phyloP scores from a whole-genome alignment of 2,888 invertebrate species.

The Apamea monoglypha region DNA sequence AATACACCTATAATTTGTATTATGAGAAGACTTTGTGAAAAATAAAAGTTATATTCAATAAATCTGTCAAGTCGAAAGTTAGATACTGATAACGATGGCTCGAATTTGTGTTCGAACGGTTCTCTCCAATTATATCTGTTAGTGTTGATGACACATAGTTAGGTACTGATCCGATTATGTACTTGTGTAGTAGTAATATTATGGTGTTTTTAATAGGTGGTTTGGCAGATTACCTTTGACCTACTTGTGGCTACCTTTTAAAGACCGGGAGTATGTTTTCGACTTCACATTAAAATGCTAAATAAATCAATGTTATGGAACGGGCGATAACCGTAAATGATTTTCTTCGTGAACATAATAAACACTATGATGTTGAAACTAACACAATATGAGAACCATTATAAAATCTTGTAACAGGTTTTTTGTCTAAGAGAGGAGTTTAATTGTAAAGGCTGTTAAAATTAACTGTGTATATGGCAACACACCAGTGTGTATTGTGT shows the following conservation, averaged over 20 bases:
- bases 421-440: neutral
- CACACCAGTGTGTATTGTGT: constrained; percentile 2
- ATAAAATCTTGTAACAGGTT: neutral
- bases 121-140: constrained; percentile 54
- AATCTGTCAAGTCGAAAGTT: constrained; percentile 69
- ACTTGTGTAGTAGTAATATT: constrained; percentile 39
- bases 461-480: neutral
- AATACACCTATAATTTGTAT: constrained; percentile 68
- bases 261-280: constrained; percentile 39
- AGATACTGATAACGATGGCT: constrained; percentile 55
- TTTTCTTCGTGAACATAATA: neutral
- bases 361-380: no score
- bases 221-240: constrained; percentile 47
- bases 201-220: constrained; percentile 42
- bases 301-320: neutral
- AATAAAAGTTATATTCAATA: constrained; percentile 64
- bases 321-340: neutral
- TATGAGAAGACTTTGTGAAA: constrained; percentile 65
- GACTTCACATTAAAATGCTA: neutral
- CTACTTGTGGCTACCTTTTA: constrained; percentile 48
- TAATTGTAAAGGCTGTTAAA: constrained; percentile 19
- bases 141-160: constrained; percentile 44
- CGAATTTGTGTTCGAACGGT: constrained; percentile 53
- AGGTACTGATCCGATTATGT: constrained; percentile 57
- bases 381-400: neutral